Evolutionary conservation across 2,888 invertebrate genomes (phyloP), one percentile per base, ranked within the genome.

Genomic region (Apotomis turbidana): DNA sequence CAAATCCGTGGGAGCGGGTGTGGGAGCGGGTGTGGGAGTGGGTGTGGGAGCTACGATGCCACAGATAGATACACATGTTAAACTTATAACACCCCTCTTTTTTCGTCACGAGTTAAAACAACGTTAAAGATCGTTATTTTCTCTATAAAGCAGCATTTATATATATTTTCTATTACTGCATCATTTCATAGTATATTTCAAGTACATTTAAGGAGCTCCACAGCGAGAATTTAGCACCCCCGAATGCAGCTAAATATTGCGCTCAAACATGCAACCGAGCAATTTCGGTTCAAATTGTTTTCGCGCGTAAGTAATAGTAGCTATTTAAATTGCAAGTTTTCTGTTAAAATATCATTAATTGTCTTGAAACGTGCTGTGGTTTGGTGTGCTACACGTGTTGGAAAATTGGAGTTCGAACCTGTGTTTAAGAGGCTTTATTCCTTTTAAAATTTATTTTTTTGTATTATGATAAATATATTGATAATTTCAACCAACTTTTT

Each of bases 241-340:
- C 55, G 59, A 57, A 61, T 70, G 58, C 64, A 54, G 59, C 59
- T 64, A 64, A 70, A 73, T 70, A 73, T 73, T 59, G 68, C 41
- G 15, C 46, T 9, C 1, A 44, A 59, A 70, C 73, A 73, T 70
- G 73, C 73, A 69, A 70, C 51, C 54, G 12, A 59, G 63, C 55
- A 49, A 70, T 68, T 73, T 60, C n/a, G 54, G 70, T 36, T 55
- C 27, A 70, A 69, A 70, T 66, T 54, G 63, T 70, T 69, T 70
- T 61, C 70, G 9, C 52, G 44, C 41, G 49, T 10, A 13, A 68
- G 59, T 15, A 71, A 67, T 55, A 46, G n/a, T 46, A 61, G n/a
- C 46, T 13, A 64, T 66, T 15, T 63, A 66, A 41, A 46, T 60
- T 61, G 13, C 13, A 46, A 3, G 13, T 15, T 60, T 60, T 38